Base-by-base conservation (phyloP, 2,888 invertebrate genomes). In the Sympetrum striolatum region DNA sequence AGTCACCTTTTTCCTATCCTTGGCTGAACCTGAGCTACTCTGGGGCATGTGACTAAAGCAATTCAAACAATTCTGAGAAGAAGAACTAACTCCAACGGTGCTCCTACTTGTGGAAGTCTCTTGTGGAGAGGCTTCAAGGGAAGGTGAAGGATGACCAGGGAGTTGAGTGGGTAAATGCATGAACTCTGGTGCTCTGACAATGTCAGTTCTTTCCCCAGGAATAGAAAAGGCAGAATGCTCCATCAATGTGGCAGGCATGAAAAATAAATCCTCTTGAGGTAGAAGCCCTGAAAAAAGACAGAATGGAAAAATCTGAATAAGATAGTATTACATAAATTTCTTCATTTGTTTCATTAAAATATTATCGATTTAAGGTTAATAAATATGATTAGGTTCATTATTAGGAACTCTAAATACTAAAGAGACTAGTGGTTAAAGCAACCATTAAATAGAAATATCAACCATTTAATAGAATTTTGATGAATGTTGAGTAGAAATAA, bases 1-100 rank as follows among this genome's bases (percentile, higher is more conserved):
- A 31, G 73, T 3, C 6, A 6, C 25, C 14, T 90, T 64, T 39
- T 53, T 44, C 22, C 37, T 86, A 37, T 86, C 86, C 64, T 60
- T 60, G n/a, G 37, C 86, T 22, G 58, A 64, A 60, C 39, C 60
- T 37, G 58, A 60, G 37, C 37, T 37, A 60, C 60, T 86, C 60
- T 60, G 86, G 37, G 86, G n/a, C 5, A 86, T 60, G 37, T 86
- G 60, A 86, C 37, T 86, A 15, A 86, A 86, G 37, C 86, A 86
- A 86, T 86, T 86, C 60, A 86, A 35, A 37, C 86, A 86, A 37
- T 86, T 86, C 86, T 22, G 58, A 37, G 60, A 60, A 10, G 18
- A 35, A 48, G 8, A 35, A 37, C 58, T 4, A n/a, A 22, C 18
- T 22, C 37, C 60, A 5, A 37, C 18, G 39, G 22, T 31, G 60